Evolutionary conservation across 2,888 invertebrate genomes (phyloP).

Genomic region (Leptinotarsa juncta): DNA sequence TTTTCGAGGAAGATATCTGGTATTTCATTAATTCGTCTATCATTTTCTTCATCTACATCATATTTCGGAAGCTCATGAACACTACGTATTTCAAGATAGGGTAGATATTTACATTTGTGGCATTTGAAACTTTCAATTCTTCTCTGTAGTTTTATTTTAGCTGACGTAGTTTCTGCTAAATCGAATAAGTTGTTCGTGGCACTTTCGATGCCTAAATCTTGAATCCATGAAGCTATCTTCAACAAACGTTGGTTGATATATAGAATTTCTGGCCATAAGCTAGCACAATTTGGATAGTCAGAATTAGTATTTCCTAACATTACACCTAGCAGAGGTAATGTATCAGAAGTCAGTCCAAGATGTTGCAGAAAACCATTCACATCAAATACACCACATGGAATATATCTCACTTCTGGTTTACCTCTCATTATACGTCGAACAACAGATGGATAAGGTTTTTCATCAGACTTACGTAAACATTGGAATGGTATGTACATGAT

Average conservation of each 20-base stretch:
- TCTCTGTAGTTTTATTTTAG: background rate
- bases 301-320: conserved; percentile 86
- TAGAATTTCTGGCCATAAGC: conserved; percentile 61
- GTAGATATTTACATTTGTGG: background rate
- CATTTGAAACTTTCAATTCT: background rate
- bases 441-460: background rate
- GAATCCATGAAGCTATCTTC: conserved; percentile 8
- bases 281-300: conserved; percentile 75
- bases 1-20: conserved; percentile 62
- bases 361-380: conserved; percentile 76
- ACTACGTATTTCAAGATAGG: background rate
- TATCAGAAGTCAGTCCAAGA: conserved; percentile 74
- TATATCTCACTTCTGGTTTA: conserved; percentile 59
- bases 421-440: conserved; percentile 49
- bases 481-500: conserved; percentile 84
- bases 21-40: background rate
- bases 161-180: background rate
- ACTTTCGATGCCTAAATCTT: background rate
- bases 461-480: conserved; percentile 65
- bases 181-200: background rate
- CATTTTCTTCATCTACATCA: background rate
- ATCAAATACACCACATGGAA: conserved; percentile 79
- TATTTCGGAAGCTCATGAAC: background rate
- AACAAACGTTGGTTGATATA: background rate
- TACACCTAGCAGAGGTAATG: conserved; percentile 83